These are phyloP conservation scores for Spinibarbus caldwelli DNA, from an alignment of 2,797 vertebrate species.

Conservation along the genomic window DNA sequence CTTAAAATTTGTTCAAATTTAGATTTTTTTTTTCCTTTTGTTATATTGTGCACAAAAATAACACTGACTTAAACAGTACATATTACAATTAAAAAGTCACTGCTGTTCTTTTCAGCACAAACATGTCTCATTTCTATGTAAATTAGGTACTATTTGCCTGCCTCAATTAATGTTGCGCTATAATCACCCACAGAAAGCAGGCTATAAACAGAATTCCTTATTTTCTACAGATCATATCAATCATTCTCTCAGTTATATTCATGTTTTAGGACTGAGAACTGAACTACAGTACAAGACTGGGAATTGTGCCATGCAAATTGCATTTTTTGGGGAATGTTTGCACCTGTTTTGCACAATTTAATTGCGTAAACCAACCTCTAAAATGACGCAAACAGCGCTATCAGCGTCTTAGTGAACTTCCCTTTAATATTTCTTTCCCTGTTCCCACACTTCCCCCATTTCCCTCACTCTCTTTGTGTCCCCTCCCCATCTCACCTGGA, in stretches of 20 bases:
- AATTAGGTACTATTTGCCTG: background rate
- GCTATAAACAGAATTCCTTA: slow-evolving; percentile 10
- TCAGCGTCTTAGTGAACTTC: background rate
- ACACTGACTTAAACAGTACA: background rate
- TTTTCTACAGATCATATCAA: background rate
- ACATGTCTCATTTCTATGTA: slow-evolving; percentile 8
- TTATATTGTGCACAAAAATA: background rate
- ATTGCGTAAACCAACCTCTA: background rate
- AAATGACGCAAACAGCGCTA: background rate
- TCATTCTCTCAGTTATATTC: background rate
- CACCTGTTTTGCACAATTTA: background rate
- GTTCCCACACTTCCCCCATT: slow-evolving; percentile 5
- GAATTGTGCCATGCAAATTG: background rate
- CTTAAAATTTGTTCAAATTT: background rate
- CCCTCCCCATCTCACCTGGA: slow-evolving; percentile 57
- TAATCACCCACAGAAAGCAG: background rate
- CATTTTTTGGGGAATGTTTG: background rate
- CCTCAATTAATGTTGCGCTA: background rate
- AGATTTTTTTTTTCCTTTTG: background rate
- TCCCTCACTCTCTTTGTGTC: slow-evolving; percentile 58
- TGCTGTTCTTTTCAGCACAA: background rate
- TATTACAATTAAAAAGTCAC: background rate
- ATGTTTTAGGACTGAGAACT: background rate
- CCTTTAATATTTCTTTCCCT: slow-evolving; percentile 23
- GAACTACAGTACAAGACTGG: background rate